Evolutionary conservation across 1,140 invertebrate genomes (phyloP).

Genomic region (Drosophila lacteicornis): DNA sequence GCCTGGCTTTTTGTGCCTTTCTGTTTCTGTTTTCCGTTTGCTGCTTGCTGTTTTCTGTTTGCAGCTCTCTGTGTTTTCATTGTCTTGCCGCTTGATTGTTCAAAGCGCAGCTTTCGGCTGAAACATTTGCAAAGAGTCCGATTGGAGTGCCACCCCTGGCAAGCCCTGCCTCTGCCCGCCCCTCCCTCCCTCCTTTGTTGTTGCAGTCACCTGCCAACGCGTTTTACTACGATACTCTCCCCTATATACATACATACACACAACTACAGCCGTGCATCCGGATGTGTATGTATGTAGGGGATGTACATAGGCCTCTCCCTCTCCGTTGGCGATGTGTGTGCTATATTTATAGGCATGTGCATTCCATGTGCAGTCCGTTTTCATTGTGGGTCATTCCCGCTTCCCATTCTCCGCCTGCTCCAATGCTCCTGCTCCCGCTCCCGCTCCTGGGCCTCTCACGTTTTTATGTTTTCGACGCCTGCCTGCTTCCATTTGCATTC

Average conservation of each 20-base stretch:
- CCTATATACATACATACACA: slow-evolving; percentile 17
- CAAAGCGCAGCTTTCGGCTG: slow-evolving; percentile 78
- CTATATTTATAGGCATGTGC: slow-evolving; percentile 64
- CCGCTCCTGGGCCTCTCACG: slow-evolving; percentile 28
- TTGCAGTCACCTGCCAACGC: slow-evolving; percentile 60
- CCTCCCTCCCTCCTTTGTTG: slow-evolving; percentile 11
- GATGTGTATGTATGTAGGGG: not conserved
- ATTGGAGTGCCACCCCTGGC: slow-evolving; percentile 43
- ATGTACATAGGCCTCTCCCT: slow-evolving; percentile 52
- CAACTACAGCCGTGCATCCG: not conserved
- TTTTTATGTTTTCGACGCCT: slow-evolving; percentile 72
- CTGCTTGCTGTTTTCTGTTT: slow-evolving; percentile 10
- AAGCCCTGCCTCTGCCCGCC: not conserved
- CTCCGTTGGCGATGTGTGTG: slow-evolving; percentile 44
- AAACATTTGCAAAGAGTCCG: slow-evolving; percentile 75
- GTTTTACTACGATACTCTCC: slow-evolving; percentile 66
- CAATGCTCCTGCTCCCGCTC: slow-evolving; percentile 15
- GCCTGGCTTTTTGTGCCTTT: slow-evolving; percentile 13
- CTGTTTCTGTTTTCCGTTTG: slow-evolving; percentile 1
- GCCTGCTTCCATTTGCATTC: slow-evolving; percentile 63
- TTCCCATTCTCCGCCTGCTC: slow-evolving; percentile 46
- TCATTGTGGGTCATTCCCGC: slow-evolving; percentile 79
- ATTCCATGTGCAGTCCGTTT: slow-evolving; percentile 68
- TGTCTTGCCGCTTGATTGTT: slow-evolving; percentile 77
- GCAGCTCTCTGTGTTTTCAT: slow-evolving; percentile 61